phyloP scores from a whole-genome alignment of 2,113 vertebrate species.

The Anthoscopus minutus region DNA sequence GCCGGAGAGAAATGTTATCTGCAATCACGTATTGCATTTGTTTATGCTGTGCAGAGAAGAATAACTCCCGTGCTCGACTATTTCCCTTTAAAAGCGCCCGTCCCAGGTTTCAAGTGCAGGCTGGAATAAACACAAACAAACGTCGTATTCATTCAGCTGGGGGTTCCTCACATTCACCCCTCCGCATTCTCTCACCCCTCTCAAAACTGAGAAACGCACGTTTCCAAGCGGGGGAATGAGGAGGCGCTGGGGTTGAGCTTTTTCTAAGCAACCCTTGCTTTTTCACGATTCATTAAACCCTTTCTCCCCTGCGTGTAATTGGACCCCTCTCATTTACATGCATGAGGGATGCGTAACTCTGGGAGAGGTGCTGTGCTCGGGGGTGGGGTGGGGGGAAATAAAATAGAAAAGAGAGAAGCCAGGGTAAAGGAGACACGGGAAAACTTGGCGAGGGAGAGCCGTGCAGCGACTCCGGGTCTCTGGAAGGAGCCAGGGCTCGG shows the following conservation, averaged over 20 bases:
- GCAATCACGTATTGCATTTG: rapidly evolving
- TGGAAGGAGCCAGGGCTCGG: background rate
- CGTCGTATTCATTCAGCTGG: background rate
- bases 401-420: background rate
- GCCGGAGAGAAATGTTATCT: background rate
- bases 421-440: background rate
- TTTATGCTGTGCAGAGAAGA: background rate
- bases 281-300: constrained; percentile 80
- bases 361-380: background rate
- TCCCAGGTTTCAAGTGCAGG: background rate
- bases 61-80: background rate
- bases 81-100: background rate
- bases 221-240: constrained; percentile 43
- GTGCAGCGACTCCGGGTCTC: rapidly evolving
- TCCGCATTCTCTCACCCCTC: background rate
- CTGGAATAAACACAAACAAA: constrained; percentile 15
- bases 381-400: background rate
- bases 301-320: constrained; percentile 71
- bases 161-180: background rate
- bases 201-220: constrained; percentile 22
- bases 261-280: constrained; percentile 67
- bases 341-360: constrained; percentile 57
- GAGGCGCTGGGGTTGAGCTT: constrained; percentile 35
- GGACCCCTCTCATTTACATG: constrained; percentile 78
- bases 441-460: background rate